Base-by-base conservation (phyloP, 2,888 invertebrate species). In the Cheilosia vulpina region DNA sequence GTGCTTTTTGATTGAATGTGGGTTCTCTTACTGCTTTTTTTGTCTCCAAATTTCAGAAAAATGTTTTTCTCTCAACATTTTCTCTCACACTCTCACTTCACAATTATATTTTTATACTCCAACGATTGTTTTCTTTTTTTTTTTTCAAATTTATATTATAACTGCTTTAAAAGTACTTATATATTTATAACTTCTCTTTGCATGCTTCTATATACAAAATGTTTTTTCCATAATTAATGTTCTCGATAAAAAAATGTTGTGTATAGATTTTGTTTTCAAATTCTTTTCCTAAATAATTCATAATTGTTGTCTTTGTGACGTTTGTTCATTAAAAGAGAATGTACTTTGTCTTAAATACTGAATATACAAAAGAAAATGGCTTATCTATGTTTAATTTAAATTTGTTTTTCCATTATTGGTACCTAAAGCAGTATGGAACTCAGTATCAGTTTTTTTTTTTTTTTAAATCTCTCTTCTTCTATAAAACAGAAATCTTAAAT, bases 21-120 rank as follows among this genome's bases (percentile, higher is more conserved):
- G 88, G 87, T 88, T 88, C 88, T 88, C 88, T 87, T 88, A 89
- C 88, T 89, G 88, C 88, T 88, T 87, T 68, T 81, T 73, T 81
- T 82, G 21, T 66, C 53, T 77, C 53, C 24, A 43, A 76, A 76
- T 58, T 65, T 31, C 27, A 63, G 58, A 60, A 27, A 19, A 55
- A 17, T 13, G 27, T 53, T 55, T 62, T 17, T n/a, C 34, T 62
- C 47, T 19, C 21, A 65, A 24, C n/a, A 60, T 63, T 21, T 69
- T 17, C 17, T 41, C 38, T 38, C 38, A 19, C 55, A 55, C 47
- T 63, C 53, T 63, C 53, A 65, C 62, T 47, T 72, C 27, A 53
- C 43, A 50, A 57, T 50, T 76, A 50, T 60, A 50, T 55, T 69
- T 41, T 53, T 9, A n/a, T 53, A 57, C 55, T 47, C 41, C 45